A percentile compares a stretch with the other conserved stretches of the same genome.
Evolutionary conservation across 2,113 vertebrate genomes (phyloP).

Genomic region (Cinclus mexicanus): DNA sequence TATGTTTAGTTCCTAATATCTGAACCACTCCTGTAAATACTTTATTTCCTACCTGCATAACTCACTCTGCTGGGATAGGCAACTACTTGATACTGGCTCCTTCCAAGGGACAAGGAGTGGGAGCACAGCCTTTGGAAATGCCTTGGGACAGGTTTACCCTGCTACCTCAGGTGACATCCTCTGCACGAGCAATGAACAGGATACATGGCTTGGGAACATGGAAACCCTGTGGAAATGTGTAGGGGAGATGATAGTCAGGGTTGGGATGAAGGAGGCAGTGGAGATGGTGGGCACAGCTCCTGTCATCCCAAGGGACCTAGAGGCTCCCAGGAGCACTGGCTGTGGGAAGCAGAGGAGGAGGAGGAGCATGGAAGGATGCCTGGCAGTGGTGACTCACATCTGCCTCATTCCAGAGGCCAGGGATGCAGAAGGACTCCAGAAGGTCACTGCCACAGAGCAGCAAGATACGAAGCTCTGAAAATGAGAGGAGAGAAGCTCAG

Average conservation of each 20-base stretch:
- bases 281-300: background rate
- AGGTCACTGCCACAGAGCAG: conserved; percentile 97
- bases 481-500: background rate
- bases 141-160: background rate
- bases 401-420: conserved; percentile 96
- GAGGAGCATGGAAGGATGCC: background rate
- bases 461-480: conserved; percentile 93
- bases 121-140: background rate
- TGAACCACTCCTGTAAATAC: background rate
- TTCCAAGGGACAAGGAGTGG: background rate
- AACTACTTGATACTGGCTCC: background rate
- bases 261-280: background rate
- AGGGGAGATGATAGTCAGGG: background rate
- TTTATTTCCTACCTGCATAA: background rate
- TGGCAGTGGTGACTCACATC: conserved; percentile 81
- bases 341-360: background rate
- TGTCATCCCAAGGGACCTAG: background rate
- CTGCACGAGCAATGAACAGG: background rate
- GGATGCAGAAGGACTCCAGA: conserved; percentile 98
- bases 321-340: background rate
- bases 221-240: background rate
- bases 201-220: background rate
- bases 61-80: background rate
- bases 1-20: background rate
- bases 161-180: background rate